Percentiles rank a stretch among this genome's conserved stretches.
Conservation (phyloP, 2,113 vertebrate species). For the Psilopsiagon aymara region DNA sequence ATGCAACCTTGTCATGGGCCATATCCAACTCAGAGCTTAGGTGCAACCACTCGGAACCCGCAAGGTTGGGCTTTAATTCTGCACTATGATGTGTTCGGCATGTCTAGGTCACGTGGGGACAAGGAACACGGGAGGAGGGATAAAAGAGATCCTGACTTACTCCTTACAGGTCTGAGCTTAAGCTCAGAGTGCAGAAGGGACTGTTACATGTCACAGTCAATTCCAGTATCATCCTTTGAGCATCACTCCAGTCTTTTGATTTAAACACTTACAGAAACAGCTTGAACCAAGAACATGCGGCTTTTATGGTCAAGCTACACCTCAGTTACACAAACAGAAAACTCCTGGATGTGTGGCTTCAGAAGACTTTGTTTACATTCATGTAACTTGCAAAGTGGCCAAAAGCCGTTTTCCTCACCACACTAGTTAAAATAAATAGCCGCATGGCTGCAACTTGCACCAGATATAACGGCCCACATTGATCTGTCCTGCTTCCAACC, state of each 20-base stretch:
- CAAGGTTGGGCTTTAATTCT: background rate
- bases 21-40: rapidly evolving
- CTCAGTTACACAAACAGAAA: background rate
- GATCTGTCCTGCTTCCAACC: background rate
- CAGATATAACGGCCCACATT: background rate
- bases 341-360: background rate
- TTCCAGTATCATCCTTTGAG: background rate
- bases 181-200: background rate
- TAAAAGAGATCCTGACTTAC: background rate
- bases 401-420: background rate
- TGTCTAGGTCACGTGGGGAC: background rate
- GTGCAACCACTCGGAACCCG: rapidly evolving
- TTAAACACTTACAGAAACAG: background rate
- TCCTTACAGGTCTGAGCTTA: background rate
- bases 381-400: background rate
- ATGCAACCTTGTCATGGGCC: background rate
- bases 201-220: rapidly evolving
- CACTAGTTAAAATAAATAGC: background rate
- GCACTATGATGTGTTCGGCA: rapidly evolving
- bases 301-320: background rate
- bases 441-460: background rate
- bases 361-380: background rate
- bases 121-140: background rate
- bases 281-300: background rate
- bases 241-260: background rate